These are phyloP conservation scores for Propithecus perrieri DNA, from an alignment of 2,797 vertebrate genomes.

Conservation along the genomic window DNA sequence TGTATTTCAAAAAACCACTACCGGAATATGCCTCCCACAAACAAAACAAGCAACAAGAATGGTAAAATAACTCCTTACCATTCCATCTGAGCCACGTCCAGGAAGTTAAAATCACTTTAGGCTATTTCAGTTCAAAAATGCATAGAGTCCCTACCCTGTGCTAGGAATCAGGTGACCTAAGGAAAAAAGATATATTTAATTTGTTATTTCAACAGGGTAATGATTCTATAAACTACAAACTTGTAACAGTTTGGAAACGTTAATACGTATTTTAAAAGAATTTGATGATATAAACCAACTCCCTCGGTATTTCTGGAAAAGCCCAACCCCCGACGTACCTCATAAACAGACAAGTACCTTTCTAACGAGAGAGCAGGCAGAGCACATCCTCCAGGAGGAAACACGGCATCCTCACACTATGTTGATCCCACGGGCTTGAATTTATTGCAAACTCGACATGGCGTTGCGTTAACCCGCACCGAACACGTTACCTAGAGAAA, in stretches of 20 bases:
- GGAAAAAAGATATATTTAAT: background rate
- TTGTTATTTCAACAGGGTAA: background rate
- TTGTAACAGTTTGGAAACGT: background rate
- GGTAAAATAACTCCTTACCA: background rate
- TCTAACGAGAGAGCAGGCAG: background rate
- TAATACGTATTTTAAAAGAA: background rate
- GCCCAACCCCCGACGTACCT: fast-evolving
- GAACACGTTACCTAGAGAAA: background rate
- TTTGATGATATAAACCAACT: fast-evolving
- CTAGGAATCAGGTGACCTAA: background rate
- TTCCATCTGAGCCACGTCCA: background rate
- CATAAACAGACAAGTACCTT: no score
- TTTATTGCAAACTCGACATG: no score
- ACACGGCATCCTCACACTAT: fast-evolving
- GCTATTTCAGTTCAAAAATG: background rate
- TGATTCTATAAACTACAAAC: fast-evolving
- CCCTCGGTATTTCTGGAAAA: background rate
- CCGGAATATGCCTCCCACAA: no score
- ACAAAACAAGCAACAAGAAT: background rate
- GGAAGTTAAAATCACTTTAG: background rate
- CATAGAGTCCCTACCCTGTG: background rate
- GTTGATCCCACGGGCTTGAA: fast-evolving
- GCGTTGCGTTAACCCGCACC: fast-evolving
- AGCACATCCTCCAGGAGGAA: background rate
- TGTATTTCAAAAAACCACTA: background rate